Conservation (phyloP, 64 coral and sea anemone genomes). For the Acropora yongei region DNA sequence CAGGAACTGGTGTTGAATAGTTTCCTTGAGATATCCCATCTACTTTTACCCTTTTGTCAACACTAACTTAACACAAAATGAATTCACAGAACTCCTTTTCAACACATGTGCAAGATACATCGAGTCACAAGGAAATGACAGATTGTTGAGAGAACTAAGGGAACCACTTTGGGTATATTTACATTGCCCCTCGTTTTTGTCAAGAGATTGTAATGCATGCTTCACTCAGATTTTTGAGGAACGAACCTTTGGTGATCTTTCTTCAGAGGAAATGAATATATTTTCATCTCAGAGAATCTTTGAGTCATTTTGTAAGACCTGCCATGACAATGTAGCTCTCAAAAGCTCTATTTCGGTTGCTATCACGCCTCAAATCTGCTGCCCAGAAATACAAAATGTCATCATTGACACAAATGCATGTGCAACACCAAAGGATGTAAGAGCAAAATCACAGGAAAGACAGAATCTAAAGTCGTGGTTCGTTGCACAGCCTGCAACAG, state of each 20-base stretch:
- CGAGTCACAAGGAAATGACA: background rate
- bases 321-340: background rate
- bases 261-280: slow-evolving; percentile 4
- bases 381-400: slow-evolving; percentile 64
- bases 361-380: slow-evolving; percentile 34
- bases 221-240: background rate
- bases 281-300: background rate
- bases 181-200: background rate
- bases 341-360: background rate
- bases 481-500: slow-evolving; percentile 56
- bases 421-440: slow-evolving; percentile 39
- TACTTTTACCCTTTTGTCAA: background rate
- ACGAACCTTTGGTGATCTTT: background rate
- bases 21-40: background rate
- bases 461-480: slow-evolving; percentile 24
- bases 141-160: slow-evolving; percentile 3
- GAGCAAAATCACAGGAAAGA: slow-evolving; percentile 38
- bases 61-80: too few relatives aligned
- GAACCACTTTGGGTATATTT: background rate
- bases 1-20: background rate
- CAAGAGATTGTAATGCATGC: background rate
- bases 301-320: background rate
- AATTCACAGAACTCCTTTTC: too few relatives aligned
- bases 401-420: slow-evolving; percentile 26
- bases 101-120: background rate